Base-by-base conservation (phyloP, 2,113 vertebrate species). In the Tonatia bakeri region DNA sequence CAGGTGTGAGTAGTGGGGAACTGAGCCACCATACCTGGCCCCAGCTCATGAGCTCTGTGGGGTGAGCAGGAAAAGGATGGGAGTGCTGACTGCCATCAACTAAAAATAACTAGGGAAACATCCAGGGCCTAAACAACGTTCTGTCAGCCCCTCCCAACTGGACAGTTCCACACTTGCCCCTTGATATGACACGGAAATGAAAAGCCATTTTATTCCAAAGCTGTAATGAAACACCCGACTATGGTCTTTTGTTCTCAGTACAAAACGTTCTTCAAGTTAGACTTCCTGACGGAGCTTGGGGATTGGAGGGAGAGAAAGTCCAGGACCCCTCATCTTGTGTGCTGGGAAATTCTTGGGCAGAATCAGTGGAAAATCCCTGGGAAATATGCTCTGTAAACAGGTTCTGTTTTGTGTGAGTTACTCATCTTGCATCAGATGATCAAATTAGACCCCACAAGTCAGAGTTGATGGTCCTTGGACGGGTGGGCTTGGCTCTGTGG, bases 201-300 rank as follows among this genome's bases (percentile, higher is more conserved):
- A 97, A 93, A 86, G 81, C 76, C 50, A 36, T 72, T 91, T 97
- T 94, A 77, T 86, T 79, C 45, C 33, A 64, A 59, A 93, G 80
- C 45, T 38, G 3, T 40, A 65, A 87, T 38, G 59, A 91, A 92
- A 94, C 59, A 83, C 40, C 56, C 0, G 0, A 72, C 93, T 87
- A 56, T 2, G 90, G 84, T 43, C 90, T 87, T 96, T 96, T 96
- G 56, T 95, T 87, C 87, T 90, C 36, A 90, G 52, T 43, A 97
- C 76, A 93, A 87, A 96, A 82, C 40, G 72, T 87, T 85, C 80
- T 87, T 14, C 0, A 80, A 59, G 80, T 64, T 31, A 52, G 72
- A 59, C 69, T 56, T 94, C 45, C 65, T 75, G 81, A 87, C 19
- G 24, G 94, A 0, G 0, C 54, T 11, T 47, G 52, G 70, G 47